Evolutionary conservation across 2,888 invertebrate genomes (phyloP), one percentile per base, ranked within the genome.

Genomic region (Papilio protenor): DNA sequence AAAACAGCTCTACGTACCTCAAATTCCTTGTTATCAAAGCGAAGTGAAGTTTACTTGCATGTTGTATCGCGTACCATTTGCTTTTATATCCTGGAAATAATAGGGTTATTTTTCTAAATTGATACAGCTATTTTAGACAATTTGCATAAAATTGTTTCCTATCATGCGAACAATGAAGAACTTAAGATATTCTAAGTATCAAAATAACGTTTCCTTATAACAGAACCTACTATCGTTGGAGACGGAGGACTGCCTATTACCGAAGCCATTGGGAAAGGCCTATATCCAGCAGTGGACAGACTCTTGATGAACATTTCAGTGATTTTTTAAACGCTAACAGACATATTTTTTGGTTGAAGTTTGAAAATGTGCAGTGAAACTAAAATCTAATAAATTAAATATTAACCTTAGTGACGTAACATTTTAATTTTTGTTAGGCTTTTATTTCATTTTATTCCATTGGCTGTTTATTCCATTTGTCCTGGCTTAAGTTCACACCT

Each of bases 31-130:
- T 45, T 21, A 45, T 69, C 66, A 12, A 4, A 18, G 14, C 14
- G 18, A 69, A 69, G 66, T 18, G 18, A 40, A 66, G 40, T 40
- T 33, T n/a, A 45, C 16, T 69, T 21, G 66, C n/a, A 69, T 66
- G 40, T 40, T 52, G 33, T 21, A 74, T 64, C 52, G n/a, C 14
- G 8, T 18, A n/a, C 6, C 21, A 76, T 57, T 40, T 66, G 21
- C 16, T 55, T 55, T 73, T 77, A 77, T 77, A 69, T 73, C n/a
- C 69, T 57, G 57, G 57, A 69, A 57, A 57, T 73, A 77, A 77
- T 69, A 57, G 23, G 57, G 33, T 33, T 57, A 45, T 73, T 73
- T 45, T 45, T 66, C 40, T 57, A 69, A 78, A 76, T 76, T 47
- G 47, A 69, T 69, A n/a, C 66, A 45, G 8, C 45, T 21, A 40